phyloP scores from a whole-genome alignment of 2,888 invertebrate species.

The Cecidostiba fungosa region DNA sequence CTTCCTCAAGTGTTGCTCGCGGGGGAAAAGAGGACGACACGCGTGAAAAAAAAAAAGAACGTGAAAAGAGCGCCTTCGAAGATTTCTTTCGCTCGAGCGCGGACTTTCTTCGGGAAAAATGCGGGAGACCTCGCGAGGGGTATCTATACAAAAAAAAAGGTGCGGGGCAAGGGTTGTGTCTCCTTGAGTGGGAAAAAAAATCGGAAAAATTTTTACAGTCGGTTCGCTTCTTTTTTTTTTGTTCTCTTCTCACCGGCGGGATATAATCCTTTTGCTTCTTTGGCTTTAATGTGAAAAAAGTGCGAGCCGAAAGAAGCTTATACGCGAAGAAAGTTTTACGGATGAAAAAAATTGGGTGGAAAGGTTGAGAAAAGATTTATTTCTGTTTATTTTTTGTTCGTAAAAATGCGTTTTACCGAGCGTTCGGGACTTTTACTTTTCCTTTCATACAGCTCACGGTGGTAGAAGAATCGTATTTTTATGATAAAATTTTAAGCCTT shows the following conservation, averaged over 20 bases:
- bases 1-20: constrained; percentile 11
- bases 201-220: constrained; percentile 41
- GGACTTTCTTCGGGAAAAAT: neutral
- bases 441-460: neutral
- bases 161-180: constrained; percentile 25
- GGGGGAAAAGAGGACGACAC: neutral
- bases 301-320: constrained; percentile 20
- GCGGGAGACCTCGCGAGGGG: neutral
- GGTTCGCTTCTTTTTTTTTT: constrained; percentile 11
- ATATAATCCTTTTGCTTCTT: constrained; percentile 19
- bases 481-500: constrained; percentile 37
- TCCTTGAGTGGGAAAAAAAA: neutral
- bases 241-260: neutral
- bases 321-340: constrained; percentile 9
- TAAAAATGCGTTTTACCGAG: constrained; percentile 23
- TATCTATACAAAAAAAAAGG: neutral
- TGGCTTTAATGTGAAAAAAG: constrained; percentile 5
- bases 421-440: constrained; percentile 19
- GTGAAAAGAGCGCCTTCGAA: neutral
- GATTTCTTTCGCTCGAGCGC: constrained; percentile 39
- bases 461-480: constrained; percentile 16
- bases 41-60: constrained; percentile 13
- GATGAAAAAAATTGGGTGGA: constrained; percentile 17
- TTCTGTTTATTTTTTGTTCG: constrained; percentile 33
- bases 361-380: constrained; percentile 40